These are phyloP conservation scores for Cyprinodon variegatus DNA, from an alignment of 2,113 vertebrate genomes.

Conservation along the genomic window DNA sequence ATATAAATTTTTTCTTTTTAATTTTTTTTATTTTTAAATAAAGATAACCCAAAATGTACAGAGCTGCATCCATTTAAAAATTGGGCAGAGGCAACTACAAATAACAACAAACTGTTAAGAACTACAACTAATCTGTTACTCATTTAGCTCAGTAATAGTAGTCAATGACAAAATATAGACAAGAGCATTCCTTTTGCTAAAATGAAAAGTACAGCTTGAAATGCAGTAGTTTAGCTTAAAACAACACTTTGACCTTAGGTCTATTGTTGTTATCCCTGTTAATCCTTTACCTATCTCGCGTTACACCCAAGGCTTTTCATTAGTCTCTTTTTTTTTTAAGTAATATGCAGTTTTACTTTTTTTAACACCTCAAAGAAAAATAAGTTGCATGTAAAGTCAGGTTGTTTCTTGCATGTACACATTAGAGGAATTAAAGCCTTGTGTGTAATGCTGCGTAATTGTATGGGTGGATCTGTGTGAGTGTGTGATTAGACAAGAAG, in stretches of 20 bases:
- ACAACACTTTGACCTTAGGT: neutral
- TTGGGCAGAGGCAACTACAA: neutral
- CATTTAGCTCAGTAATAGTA: neutral
- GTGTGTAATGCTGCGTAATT: conserved; percentile 66
- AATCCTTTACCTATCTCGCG: conserved; percentile 15
- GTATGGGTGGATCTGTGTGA: conserved; percentile 42
- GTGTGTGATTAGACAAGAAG: conserved; percentile 56
- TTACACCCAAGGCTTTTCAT: conserved; percentile 60
- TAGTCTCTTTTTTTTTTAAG: neutral
- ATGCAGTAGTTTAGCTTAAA: neutral
- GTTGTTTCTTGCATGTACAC: neutral
- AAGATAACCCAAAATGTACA: no score
- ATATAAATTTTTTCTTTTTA: neutral
- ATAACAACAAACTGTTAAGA: neutral
- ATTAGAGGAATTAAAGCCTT: conserved; percentile 39
- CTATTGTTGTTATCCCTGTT: conserved; percentile 6
- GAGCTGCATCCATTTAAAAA: neutral
- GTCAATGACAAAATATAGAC: neutral
- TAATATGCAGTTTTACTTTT: neutral
- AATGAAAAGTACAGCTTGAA: neutral
- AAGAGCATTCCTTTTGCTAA: neutral
- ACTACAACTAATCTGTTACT: no score
- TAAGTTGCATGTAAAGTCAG: neutral
- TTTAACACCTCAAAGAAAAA: neutral
- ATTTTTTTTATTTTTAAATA: no score